Conservation (phyloP, 2,113 vertebrate species). For the Eulemur rufifrons region DNA sequence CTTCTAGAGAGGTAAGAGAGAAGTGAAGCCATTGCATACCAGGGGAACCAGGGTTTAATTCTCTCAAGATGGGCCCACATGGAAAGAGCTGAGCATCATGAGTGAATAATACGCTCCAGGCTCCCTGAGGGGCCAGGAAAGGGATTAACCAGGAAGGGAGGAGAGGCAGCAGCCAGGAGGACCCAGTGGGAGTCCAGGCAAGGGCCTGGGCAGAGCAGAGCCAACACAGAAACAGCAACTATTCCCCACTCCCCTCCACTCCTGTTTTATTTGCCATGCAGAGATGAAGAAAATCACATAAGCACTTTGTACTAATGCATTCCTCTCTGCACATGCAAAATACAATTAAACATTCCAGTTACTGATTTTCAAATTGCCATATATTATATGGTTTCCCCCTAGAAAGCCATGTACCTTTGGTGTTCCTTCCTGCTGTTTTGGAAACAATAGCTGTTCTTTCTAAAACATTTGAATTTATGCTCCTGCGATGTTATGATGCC, state of each 20-base stretch:
- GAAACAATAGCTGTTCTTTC: not conserved
- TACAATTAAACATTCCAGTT: not conserved
- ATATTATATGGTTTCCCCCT: not conserved
- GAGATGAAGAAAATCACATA: not conserved
- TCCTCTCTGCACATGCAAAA: not conserved
- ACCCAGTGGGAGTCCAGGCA: not conserved
- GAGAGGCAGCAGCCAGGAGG: not conserved
- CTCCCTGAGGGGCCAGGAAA: not conserved
- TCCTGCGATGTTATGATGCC: not conserved
- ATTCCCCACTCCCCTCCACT: fast-evolving
- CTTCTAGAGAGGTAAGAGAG: not conserved
- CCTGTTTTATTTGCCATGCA: not conserved
- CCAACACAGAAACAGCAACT: not conserved
- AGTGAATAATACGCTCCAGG: not conserved
- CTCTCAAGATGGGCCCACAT: not conserved
- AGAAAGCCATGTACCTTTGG: not conserved
- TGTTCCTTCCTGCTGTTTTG: not conserved
- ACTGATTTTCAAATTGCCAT: not conserved
- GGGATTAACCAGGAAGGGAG: not conserved
- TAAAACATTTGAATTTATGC: not conserved
- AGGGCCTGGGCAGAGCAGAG: not conserved
- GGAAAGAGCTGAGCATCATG: not conserved
- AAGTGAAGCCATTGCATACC: not conserved
- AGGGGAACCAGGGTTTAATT: not conserved
- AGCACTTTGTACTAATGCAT: not conserved